Percentiles rank a stretch among this genome's conserved stretches.
Evolutionary conservation across 2,888 invertebrate genomes (phyloP).

Genomic region (Polydrusus tereticollis): DNA sequence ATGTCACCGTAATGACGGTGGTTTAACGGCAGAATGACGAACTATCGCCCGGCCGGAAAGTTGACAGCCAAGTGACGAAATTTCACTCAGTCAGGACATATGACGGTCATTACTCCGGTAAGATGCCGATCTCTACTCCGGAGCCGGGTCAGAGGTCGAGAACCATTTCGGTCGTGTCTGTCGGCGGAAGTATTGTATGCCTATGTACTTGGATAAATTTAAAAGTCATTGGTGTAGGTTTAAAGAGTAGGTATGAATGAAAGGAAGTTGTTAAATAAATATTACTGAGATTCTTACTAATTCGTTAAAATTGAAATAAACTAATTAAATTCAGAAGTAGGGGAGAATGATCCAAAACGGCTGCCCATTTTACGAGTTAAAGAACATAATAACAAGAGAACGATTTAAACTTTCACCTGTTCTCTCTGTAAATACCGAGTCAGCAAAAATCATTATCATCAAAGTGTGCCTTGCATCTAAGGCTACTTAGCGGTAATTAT

Average conservation of each 20-base stretch:
- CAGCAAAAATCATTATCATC: no score
- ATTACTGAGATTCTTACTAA: no score
- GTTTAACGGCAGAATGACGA: slow-evolving; percentile 53
- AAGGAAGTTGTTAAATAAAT: not conserved
- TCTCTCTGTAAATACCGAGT: no score
- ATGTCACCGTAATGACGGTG: slow-evolving; percentile 51
- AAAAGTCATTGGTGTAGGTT: not conserved
- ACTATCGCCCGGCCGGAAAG: slow-evolving; percentile 52
- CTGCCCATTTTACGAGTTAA: no score
- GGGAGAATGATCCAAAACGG: no score
- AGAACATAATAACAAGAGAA: no score
- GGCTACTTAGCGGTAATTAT: no score
- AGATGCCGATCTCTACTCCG: slow-evolving; percentile 48
- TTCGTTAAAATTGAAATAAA: no score
- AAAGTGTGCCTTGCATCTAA: no score
- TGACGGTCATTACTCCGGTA: slow-evolving; percentile 51
- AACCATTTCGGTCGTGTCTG: slow-evolving; percentile 42
- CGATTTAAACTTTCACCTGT: no score
- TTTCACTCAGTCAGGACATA: slow-evolving; percentile 51
- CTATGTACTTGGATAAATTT: not conserved
- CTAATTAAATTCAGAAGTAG: no score
- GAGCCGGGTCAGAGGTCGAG: slow-evolving; percentile 44
- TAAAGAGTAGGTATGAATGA: not conserved
- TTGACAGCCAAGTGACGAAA: slow-evolving; percentile 53
- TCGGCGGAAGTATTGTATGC: slow-evolving; percentile 18